Base-by-base conservation (phyloP, 1,140 invertebrate species). In the Chionoecetes opilio region DNA sequence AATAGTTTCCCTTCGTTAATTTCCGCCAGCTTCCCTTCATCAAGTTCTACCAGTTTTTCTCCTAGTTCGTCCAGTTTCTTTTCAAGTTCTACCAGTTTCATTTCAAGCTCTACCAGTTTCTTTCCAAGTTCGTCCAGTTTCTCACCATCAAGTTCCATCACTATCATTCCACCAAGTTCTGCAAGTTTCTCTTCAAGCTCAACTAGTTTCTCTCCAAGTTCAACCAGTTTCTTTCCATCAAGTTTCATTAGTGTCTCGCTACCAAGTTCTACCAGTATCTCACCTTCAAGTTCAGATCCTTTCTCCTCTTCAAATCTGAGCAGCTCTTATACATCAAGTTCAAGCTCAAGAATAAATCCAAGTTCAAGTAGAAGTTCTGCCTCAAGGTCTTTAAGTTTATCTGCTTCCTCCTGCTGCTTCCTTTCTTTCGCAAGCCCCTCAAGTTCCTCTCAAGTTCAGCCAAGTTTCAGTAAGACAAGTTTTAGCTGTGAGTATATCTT, bases 381-480 rank as follows among this genome's bases (percentile, higher is more conserved):
- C n/a, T n/a, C n/a, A n/a, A n/a, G n/a, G n/a, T n/a, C n/a, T n/a
- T n/a, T n/a, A n/a, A 85, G n/a, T 37, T 34, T 26, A 34, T 32
- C 86, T 37, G 37, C 26, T 21, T 88, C 35, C 26, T 37, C 86
- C 26, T 37, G 86, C 34, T 34, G 34, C 26, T 34, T n/a, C 38
- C 21, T 34, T 31, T 34, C 91, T 35, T 63, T 63, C 82, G 35
- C 34, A 82, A 31, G 21, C n/a, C 14, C n/a, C 41, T 75, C 46
- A 93, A 93, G 91, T 37, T 41, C 26, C 14, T 46, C 82, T 46
- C 63, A 63, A 92, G 63, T 31, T 84, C 32, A 63, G n/a, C 11
- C 34, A 82, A 93, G 91, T 93, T 82, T 75, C 32, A 82, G 91
- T 35, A 92, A 63, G 1, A 82, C 91, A 92, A 92, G 63, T 37